Conservation (phyloP, 1,140 invertebrate genomes). For the Chironomus tepperi region DNA sequence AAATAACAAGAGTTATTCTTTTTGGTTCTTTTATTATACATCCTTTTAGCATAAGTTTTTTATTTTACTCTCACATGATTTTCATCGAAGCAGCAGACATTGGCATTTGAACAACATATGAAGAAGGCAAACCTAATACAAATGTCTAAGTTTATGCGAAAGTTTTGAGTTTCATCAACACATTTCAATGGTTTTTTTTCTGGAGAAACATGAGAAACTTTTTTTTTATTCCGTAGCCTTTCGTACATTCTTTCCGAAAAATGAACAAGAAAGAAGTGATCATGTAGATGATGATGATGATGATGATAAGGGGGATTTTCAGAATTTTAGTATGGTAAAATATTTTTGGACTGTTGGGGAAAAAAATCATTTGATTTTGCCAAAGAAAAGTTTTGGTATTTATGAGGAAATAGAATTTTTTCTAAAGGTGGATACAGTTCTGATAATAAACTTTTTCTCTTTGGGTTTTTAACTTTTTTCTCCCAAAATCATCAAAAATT, state of each 20-base stretch:
- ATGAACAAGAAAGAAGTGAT: not conserved
- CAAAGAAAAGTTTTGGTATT: not conserved
- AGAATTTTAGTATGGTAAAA: not conserved
- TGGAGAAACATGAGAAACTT: constrained; percentile 1
- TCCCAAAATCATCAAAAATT: too few relatives aligned
- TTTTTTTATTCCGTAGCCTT: not conserved
- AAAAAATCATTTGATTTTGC: not conserved
- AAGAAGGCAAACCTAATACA: not conserved
- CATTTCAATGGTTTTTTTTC: constrained; percentile 6
- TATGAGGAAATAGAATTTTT: not conserved
- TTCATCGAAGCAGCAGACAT: too few relatives aligned
- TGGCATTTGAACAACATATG: not conserved
- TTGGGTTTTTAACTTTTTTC: too few relatives aligned
- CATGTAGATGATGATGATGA: not conserved
- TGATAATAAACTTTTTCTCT: too few relatives aligned
- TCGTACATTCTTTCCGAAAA: not conserved
- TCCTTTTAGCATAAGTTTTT: not conserved
- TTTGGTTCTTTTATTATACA: not conserved
- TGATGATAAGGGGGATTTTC: not conserved
- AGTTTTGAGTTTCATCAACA: constrained; percentile 13
- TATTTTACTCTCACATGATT: too few relatives aligned
- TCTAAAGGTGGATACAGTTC: too few relatives aligned
- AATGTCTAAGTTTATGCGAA: constrained; percentile 7
- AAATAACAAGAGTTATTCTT: not conserved
- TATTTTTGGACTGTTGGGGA: not conserved